Percentiles rank a stretch among this genome's conserved stretches.
Conservation (phyloP, 2,113 vertebrate genomes). For the Struthidea cinerea region DNA sequence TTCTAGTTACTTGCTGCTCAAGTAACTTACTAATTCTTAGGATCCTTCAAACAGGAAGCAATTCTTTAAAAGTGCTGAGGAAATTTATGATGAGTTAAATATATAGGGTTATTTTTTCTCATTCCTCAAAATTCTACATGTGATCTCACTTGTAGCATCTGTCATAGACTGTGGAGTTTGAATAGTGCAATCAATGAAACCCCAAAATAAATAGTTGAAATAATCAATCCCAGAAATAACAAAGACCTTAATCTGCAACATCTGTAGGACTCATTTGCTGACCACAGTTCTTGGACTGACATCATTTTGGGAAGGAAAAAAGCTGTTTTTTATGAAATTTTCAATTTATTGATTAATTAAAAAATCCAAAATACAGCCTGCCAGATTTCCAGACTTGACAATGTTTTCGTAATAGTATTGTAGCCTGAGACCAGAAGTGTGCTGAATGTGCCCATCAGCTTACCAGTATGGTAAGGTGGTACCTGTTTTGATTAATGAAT, state of each 20-base stretch:
- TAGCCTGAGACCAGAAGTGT: background rate
- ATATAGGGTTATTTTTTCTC: background rate
- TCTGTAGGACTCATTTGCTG: background rate
- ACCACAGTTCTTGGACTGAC: background rate
- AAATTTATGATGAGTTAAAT: background rate
- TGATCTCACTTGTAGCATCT: background rate
- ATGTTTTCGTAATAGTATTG: background rate
- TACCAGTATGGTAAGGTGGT: background rate
- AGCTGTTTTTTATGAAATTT: background rate
- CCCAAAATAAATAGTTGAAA: constrained; percentile 25
- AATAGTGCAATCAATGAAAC: constrained; percentile 48
- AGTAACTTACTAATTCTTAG: background rate
- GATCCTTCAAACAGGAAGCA: background rate
- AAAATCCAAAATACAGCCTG: background rate
- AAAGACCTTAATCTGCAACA: background rate
- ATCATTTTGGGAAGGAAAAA: background rate
- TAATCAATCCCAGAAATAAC: background rate
- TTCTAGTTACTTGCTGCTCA: background rate
- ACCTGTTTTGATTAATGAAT: background rate
- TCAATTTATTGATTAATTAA: background rate
- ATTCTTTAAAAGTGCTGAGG: background rate
- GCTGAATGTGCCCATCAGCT: background rate
- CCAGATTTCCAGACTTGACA: background rate
- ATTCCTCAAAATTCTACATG: background rate
- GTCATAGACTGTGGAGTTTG: background rate